Evolutionary conservation across 2,797 vertebrate genomes (phyloP), one percentile per base, ranked within the genome.

Genomic region (Labeo calbasu): DNA sequence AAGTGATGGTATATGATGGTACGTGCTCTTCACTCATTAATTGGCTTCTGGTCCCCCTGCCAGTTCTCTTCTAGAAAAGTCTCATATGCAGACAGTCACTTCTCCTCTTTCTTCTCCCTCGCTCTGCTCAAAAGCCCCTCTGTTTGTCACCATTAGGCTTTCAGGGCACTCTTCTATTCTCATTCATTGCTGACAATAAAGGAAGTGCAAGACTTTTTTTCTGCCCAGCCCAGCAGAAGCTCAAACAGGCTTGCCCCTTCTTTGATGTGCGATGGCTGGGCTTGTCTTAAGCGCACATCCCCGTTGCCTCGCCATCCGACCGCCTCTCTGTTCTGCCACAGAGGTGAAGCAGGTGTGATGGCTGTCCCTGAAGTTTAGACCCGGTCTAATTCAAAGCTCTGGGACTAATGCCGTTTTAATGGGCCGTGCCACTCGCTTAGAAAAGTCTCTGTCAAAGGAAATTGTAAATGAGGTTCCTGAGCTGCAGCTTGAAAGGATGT

Each of bases 381-480:
- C 92, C 94, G 94, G 94, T 95, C 95, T 97, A 95, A 97, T 97
- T 98, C 96, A 96, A 95, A 96, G 94, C 91, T 93, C 92, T 93
- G 88, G 88, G 90, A 91, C 91, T 94, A 93, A 93, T 95, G 94
- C 94, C 90, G 93, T 94, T 96, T 96, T 97, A 97, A 96, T 96
- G 96, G 68, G 94, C 91, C 77, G 87, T 91, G 87, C 90, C 85
- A 88, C 93, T 79, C 55, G 91, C 93, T 97, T 94, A 95, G 95
- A 96, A 53, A 96, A 96, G 95, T 95, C 95, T 93, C 92, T 90
- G 93, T 96, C 95, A 95, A 95, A 95, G 93, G 90, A 96, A 93
- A 94, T 95, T 94, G 93, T 90, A 95, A 95, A 95, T 95, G 94
- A 95, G 91, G 71, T 85, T 92, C 90, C 85, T 46, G 92, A 92